Evolutionary conservation across 2,113 vertebrate species (phyloP), one percentile per base, ranked within the genome.

Genomic region (Vanacampus margaritifer): DNA sequence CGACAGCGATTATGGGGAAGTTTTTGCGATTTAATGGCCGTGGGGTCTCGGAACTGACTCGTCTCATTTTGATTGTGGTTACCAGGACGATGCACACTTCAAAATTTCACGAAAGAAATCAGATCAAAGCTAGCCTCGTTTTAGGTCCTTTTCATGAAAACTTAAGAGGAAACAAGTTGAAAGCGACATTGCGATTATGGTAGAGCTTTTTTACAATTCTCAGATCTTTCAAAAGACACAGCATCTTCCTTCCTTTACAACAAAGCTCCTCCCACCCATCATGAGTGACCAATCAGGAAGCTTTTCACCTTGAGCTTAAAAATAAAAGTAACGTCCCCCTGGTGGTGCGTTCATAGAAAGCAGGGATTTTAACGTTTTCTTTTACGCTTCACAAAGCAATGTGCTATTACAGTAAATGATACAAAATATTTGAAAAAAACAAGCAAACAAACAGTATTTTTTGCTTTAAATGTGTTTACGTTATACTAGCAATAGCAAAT

Each of bases 301-400:
- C 32, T 19, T 16, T 9, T 17, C 28, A 21, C 24, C 28, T 58
- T 0, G 17, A 58, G 7, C 56, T 35, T 17, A 17, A 32, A 32
- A 57, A 6, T 21, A 16, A 45, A 45, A 45, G 4, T 53, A 24
- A 24, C 23, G 23, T 53, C 51, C 51, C 51, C 51, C 12, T 10
- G 36, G 21, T 60, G 21, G 58, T 60, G 32, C 58, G 12, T 60
- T 60, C 58, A 59, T 28, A 37, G 36, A 61, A 61, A 61, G n/a
- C 10, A 23, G 37, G 36, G 59, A 39, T 60, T 60, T 7, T 17
- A 57, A 57, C 17, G 35, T 39, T 37, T 60, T 23, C 8, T 60
- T 60, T 8, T n/a, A 21, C 21, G 11, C 58, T n/a, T 60, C 9
- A 37, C 4, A 60, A 60, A 60, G 58, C 35, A 58, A 58, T 10